Evolutionary conservation across 2,797 vertebrate species (phyloP).

Genomic region (Masticophis lateralis): DNA sequence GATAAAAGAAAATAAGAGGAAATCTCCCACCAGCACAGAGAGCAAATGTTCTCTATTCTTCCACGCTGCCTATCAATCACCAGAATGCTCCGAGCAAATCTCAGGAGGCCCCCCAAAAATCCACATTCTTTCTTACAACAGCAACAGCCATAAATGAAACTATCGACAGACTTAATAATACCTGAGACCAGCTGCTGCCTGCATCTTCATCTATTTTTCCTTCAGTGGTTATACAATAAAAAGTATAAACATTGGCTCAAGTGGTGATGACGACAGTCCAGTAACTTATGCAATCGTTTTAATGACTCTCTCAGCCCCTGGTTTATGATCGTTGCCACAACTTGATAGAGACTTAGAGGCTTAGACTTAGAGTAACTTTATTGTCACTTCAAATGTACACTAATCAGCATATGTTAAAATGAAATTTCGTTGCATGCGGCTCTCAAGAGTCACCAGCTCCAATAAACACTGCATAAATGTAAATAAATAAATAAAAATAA

Average conservation of each 20-base stretch:
- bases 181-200: neutral
- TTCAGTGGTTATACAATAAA: neutral
- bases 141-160: neutral
- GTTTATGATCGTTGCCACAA: neutral
- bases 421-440: too few species aligned
- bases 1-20: neutral
- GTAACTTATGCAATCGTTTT: neutral
- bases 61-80: neutral
- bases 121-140: neutral
- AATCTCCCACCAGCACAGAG: neutral
- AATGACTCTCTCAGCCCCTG: neutral
- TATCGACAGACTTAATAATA: neutral
- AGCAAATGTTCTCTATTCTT: neutral
- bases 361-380: too few species aligned
- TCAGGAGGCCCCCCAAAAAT: neutral
- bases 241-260: neutral
- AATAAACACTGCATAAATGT: too few species aligned
- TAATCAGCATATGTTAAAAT: too few species aligned
- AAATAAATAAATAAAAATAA: too few species aligned
- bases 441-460: too few species aligned
- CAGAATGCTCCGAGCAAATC: neutral
- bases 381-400: too few species aligned
- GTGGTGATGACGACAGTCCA: neutral
- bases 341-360: neutral
- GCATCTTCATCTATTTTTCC: neutral